These are phyloP conservation scores for Theodoxus fluviatilis DNA, from an alignment of 2,888 invertebrate species.

Conservation along the genomic window DNA sequence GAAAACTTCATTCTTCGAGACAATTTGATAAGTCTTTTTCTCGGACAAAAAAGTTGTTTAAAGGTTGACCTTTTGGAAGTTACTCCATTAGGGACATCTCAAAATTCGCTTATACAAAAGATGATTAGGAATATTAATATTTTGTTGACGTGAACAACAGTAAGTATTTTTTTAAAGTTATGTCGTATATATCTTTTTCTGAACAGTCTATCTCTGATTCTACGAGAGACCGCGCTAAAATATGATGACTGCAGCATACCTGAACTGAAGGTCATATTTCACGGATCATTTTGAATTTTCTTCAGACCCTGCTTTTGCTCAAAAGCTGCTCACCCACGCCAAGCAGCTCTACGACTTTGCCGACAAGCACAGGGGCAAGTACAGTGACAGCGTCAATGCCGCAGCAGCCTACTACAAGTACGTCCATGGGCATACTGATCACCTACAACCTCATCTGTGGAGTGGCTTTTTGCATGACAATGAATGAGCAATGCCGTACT, in stretches of 20 bases:
- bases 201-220: background rate
- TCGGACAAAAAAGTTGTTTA: too few species aligned
- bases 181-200: background rate
- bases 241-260: too few species aligned
- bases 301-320: slow-evolving; percentile 39
- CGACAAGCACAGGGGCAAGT: slow-evolving; percentile 37
- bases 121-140: too few species aligned
- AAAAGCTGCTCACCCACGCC: slow-evolving; percentile 38
- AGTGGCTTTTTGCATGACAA: background rate
- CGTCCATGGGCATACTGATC: background rate
- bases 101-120: too few species aligned
- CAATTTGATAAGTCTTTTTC: too few species aligned
- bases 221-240: too few species aligned
- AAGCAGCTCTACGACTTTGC: slow-evolving; percentile 43
- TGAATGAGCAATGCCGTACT: background rate
- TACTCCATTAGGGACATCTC: too few species aligned
- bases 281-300: slow-evolving; percentile 14
- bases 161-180: background rate
- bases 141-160: too few species aligned
- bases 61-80: too few species aligned
- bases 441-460: background rate
- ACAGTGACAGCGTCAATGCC: slow-evolving; percentile 38
- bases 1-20: too few species aligned
- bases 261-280: too few species aligned
- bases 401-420: slow-evolving; percentile 45